Base-by-base conservation (phyloP, 2,113 vertebrate genomes). In the Epinephelus cyanopodus region DNA sequence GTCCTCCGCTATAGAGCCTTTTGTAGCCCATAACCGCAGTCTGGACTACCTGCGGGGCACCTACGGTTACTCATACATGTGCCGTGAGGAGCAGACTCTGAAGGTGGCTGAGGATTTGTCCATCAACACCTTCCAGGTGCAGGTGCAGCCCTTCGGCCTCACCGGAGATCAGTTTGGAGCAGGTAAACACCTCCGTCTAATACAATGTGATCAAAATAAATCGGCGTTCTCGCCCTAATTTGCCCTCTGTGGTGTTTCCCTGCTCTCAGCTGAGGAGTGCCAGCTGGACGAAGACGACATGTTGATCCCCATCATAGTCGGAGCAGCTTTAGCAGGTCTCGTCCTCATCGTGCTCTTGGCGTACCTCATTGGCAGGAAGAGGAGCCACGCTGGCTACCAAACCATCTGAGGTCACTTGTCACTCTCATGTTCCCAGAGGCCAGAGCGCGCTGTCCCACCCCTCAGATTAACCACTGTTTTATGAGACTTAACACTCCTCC, bases 371-470 rank as follows among this genome's bases (percentile, higher is more conserved):
- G 98, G 98, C 85, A 95, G 97, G 81, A 99, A 97, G 96, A 96
- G 98, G 91, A 99, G 98, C 93, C 98, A 99, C 2, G 97, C 98
- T 2, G 98, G 98, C 90, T 99, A 99, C 92, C 98, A 99, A 93
- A 99, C 97, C 60, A 99, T 99, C 91, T 99, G 96, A 97, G 76
- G 68, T 81, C 58, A 77, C 73, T 83, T 17, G 21, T 61, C 33
- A 15, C 54, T 48, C 77, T 18, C 65, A 13, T 29, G 62, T 47
- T 27, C 33, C 47, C 25, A 60, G 61, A 81, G 87, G 90, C 93
- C 90, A 93, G 90, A 93, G 92, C 50, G 77, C 61, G 87, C 90
- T 68, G 67, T 18, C 56, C 65, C 61, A 42, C 71, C 69, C 21
- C 6, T 27, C 29, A 86, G 80, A 81, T 82, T 89, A 87, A 93